Base-by-base conservation (phyloP, 1,140 invertebrate genomes). In the Nephila pilipes region DNA sequence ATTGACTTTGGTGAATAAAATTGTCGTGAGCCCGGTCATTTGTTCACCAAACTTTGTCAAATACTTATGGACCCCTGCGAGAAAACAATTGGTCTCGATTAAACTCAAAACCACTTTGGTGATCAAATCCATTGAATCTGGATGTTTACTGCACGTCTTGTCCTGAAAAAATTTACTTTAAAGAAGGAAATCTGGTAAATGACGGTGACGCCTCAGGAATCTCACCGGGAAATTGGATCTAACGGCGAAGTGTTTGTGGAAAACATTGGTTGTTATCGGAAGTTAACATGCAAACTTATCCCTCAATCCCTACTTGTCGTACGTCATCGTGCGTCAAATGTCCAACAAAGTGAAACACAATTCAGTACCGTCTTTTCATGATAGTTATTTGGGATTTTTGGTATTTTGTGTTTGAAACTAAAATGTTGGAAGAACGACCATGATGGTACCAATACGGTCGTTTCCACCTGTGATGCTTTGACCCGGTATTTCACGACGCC, bases 11-110 rank as follows among this genome's bases (percentile, higher is more conserved):
- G 46, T 55, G 22, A 90, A 83, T 55, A 90, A 90, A 63, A 83
- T 90, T 22, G 46, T 90, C n/a, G 57, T 90, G 6, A 90, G 89
- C 20, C 89, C 4, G 89, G 89, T 8, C 63, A 88, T 69, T 69
- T 88, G 38, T 85, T 65, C 57, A 46, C 57, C 25, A 93, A 93
- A 65, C n/a, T 92, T 85, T 58, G 80, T 92, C 22, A 87, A 85
- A 46, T 90, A 90, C 54, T 83, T 90, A 29, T 90, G 29, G 1
- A 29, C 79, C 89, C 8, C 20, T 90, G 0, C 29, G 89, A n/a
- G 55, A 81, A 12, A 12, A 22, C 0, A 63, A 90, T 25, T 81
- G 89, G 89, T 22, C 29, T 14, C 65, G 8, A 54, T 90, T 14
- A 90, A 90, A 63, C 58, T 55, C 25, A 83, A 63, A 25, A 22